A percentile compares a stretch with the other conserved stretches of the same genome.
Evolutionary conservation across 1,140 invertebrate genomes (phyloP).

Genomic region (Macrocentrus cingulum): DNA sequence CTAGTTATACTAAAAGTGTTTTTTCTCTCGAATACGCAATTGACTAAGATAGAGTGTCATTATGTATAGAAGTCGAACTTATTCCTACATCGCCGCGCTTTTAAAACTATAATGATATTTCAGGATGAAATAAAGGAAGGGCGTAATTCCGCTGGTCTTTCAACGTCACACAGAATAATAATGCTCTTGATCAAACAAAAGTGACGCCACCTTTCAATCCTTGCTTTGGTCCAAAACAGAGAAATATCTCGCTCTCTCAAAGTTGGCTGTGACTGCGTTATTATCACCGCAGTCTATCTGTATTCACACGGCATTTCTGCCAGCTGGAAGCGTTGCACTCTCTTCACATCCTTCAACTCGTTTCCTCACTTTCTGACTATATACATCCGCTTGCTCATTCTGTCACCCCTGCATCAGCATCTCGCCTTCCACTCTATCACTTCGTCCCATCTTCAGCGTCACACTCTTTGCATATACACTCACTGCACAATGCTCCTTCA

Average conservation of each 20-base stretch:
- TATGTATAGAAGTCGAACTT: too few relatives aligned
- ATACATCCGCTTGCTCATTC: conserved; percentile 26
- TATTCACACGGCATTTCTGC: too few relatives aligned
- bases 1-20: background rate
- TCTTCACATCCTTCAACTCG: conserved; percentile 20
- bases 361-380: conserved; percentile 25
- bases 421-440: conserved; percentile 30
- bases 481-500: too few relatives aligned
- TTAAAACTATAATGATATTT: too few relatives aligned
- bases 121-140: too few relatives aligned
- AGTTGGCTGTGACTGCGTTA: too few relatives aligned
- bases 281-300: conserved; percentile 21
- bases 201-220: background rate
- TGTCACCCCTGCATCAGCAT: conserved; percentile 34
- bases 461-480: conserved; percentile 7
- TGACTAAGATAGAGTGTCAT: too few relatives aligned
- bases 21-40: too few relatives aligned
- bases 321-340: too few relatives aligned
- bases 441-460: conserved; percentile 24
- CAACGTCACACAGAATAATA: too few relatives aligned
- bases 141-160: too few relatives aligned
- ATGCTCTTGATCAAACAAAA: background rate
- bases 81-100: too few relatives aligned
- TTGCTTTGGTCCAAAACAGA: background rate
- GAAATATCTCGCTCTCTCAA: conserved; percentile 1